Evolutionary conservation across 2,113 vertebrate species (phyloP).

Genomic region (Amblyopsis rosae): DNA sequence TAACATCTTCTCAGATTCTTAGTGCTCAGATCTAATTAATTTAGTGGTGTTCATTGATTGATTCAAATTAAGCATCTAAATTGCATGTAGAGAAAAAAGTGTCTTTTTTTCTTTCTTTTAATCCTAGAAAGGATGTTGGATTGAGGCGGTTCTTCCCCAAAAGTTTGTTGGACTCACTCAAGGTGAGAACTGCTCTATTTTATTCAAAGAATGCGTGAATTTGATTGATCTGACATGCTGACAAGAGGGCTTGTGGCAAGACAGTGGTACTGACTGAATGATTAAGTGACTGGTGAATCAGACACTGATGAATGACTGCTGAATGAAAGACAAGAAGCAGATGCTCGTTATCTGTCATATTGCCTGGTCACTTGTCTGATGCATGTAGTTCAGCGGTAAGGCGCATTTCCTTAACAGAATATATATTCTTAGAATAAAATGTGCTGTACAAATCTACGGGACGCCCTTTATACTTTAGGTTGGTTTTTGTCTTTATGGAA

Average conservation of each 20-base stretch:
- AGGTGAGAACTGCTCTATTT: constrained; percentile 80
- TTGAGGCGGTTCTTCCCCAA: constrained; percentile 97
- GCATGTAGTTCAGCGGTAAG: background rate
- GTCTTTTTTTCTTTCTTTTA: constrained; percentile 15
- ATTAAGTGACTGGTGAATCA: background rate
- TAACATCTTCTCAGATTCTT: constrained; percentile 26
- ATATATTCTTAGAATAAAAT: no score
- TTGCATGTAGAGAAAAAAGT: background rate
- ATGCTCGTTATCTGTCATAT: constrained; percentile 37
- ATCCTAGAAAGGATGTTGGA: constrained; percentile 94
- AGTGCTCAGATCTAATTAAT: background rate
- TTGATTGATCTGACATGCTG: background rate
- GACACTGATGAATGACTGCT: constrained; percentile 6
- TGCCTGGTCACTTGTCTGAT: constrained; percentile 15
- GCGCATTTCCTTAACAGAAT: constrained; percentile 5
- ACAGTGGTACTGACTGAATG: constrained; percentile 2
- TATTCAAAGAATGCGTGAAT: background rate
- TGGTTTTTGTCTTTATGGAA: no score
- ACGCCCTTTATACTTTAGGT: no score
- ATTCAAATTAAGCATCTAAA: background rate
- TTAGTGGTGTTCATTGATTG: background rate
- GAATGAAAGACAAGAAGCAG: constrained; percentile 40
- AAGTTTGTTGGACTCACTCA: constrained; percentile 96
- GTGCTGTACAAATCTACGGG: no score
- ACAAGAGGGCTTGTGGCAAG: background rate